Evolutionary conservation across 1,140 invertebrate genomes (phyloP).

Genomic region (Magallana angulata): DNA sequence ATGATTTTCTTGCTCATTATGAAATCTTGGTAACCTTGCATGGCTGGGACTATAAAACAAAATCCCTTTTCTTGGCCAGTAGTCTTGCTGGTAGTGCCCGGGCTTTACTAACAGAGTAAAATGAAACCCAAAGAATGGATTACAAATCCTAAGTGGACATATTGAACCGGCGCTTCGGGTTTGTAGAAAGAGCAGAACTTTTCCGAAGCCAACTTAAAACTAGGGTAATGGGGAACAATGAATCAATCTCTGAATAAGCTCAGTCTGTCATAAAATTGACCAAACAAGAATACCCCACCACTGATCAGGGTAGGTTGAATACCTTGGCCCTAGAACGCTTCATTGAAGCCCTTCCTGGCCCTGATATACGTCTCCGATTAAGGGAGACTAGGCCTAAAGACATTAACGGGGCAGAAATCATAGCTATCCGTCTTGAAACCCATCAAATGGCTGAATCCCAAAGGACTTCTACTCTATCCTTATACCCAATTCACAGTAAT

Average conservation of each 20-base stretch:
- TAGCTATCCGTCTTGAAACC: conserved; percentile 41
- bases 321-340: conserved; percentile 36
- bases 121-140: conserved; percentile 3
- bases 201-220: conserved; percentile 44
- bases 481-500: no score
- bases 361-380: conserved; percentile 39
- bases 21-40: conserved; percentile 44
- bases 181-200: conserved; percentile 29
- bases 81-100: conserved; percentile 32
- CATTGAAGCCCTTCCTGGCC: conserved; percentile 45
- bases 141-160: conserved; percentile 17
- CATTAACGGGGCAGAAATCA: conserved; percentile 35
- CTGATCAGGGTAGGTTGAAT: not conserved
- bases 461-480: not conserved
- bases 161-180: conserved; percentile 42
- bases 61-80: conserved; percentile 44
- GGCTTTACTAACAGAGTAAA: conserved; percentile 36
- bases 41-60: conserved; percentile 7
- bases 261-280: conserved; percentile 49
- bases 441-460: conserved; percentile 36
- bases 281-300: conserved; percentile 32
- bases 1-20: not conserved
- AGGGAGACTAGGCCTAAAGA: conserved; percentile 16
- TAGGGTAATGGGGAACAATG: not conserved
- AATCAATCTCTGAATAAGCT: conserved; percentile 41